Base-by-base conservation (phyloP, 1,140 invertebrate species). In the Aculops lycopersici region DNA sequence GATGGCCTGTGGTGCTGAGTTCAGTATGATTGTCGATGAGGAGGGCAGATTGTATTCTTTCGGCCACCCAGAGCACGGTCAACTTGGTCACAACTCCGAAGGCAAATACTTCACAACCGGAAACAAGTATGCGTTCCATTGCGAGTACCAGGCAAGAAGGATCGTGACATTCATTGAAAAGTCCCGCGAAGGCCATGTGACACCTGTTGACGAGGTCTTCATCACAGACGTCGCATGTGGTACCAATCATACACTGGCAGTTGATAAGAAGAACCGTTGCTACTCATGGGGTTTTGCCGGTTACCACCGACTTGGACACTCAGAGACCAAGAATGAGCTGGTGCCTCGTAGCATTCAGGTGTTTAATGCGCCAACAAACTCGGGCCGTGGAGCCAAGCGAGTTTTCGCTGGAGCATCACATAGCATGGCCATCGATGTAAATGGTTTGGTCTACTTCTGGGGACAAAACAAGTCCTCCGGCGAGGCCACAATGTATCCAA, bases 401-500 rank as follows among this genome's bases (percentile, higher is more conserved):
- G 66, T 83, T 2, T 67, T 68, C 48, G 80, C 77, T 47, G 80
- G 79, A 1, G 71, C 72, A n/a, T 72, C 74, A 1, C 86, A 71
- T 54, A 79, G 71, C 47, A 62, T 86, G 39, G 74, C 70, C 20
- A 62, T 83, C 15, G 79, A 74, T 52, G 72, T 80, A 47, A 63
- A 69, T 46, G 78, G 76, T 61, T 51, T 52, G 17, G 57, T 80
- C 3, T 76, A 72, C 53, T 64, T 88, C 51, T 86, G 83, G 60
- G 81, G 81, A 1, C 76, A 81, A 54, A 78, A 74, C 0, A 86
- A 84, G 54, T 68, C 76, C 20, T 74, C 75, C 2, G 81, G 81
- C 0, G 80, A 88, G 53, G 81, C 80, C 1, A 81, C 80, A 48
- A 88, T 90, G 81, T 90, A 90, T 54, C 81, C 81, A 0, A 88